Evolutionary conservation across 1,140 invertebrate species (phyloP).

Genomic region (Habropoda laboriosa): DNA sequence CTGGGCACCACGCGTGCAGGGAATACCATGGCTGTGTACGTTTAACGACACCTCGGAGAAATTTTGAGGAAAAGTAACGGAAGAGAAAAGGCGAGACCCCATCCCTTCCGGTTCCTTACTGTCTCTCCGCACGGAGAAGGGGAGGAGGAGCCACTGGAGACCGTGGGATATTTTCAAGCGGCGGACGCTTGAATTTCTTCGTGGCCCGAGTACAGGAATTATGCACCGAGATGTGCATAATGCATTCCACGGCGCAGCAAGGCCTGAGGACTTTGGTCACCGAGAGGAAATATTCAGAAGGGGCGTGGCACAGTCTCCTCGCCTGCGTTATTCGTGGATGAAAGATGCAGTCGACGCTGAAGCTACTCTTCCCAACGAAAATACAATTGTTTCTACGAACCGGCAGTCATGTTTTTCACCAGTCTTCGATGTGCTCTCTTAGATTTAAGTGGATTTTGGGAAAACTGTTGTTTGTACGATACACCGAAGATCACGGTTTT

Average conservation of each 20-base stretch:
- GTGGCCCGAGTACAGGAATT: constrained; percentile 3
- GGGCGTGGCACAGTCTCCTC: not conserved
- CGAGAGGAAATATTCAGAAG: constrained; percentile 25
- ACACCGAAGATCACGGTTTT: too few species aligned
- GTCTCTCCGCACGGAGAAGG: too few species aligned
- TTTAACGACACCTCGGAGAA: constrained; percentile 65
- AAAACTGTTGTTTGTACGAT: too few species aligned
- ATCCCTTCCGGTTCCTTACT: not conserved
- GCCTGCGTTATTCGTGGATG: too few species aligned
- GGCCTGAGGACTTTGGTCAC: constrained; percentile 16
- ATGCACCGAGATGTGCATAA: constrained; percentile 33
- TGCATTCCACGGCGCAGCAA: constrained; percentile 11
- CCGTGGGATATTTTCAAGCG: constrained; percentile 42
- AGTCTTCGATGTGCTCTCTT: too few species aligned
- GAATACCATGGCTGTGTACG: not conserved
- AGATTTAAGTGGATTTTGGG: too few species aligned
- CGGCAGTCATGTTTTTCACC: too few species aligned
- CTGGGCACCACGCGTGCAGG: not conserved
- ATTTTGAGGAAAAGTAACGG: constrained; percentile 44
- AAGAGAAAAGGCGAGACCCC: not conserved
- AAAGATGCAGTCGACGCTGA: not conserved
- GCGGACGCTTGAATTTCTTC: constrained; percentile 1
- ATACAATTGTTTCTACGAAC: too few species aligned
- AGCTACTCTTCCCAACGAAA: too few species aligned
- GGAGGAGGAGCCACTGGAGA: not conserved